phyloP scores from a whole-genome alignment of 2,113 vertebrate genomes.

The Bombycilla garrulus region DNA sequence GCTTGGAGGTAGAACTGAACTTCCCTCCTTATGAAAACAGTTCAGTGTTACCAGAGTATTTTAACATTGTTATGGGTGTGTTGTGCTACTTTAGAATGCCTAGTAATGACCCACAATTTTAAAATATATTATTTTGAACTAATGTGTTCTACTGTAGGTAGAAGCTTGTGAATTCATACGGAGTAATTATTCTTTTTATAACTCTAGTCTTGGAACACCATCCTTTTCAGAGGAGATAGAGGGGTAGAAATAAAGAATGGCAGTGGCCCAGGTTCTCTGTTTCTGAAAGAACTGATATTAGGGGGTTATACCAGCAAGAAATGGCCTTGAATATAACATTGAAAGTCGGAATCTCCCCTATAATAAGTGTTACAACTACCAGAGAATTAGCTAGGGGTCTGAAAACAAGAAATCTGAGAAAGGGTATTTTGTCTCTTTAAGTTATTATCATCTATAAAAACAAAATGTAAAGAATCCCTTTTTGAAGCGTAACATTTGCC shows the following conservation, averaged over 20 bases:
- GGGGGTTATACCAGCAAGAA: neutral
- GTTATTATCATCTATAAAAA: conserved; percentile 43
- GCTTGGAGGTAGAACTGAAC: neutral
- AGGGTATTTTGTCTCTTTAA: conserved; percentile 21
- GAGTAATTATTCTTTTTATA: neutral
- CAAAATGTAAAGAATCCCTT: conserved; percentile 34
- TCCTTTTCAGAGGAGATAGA: neutral
- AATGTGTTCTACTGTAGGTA: neutral
- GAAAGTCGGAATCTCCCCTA: neutral
- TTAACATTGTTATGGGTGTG: neutral
- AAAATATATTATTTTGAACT: neutral
- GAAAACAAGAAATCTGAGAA: conserved; percentile 10
- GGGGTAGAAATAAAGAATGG: neutral
- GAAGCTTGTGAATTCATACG: neutral
- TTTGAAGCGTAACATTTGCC: conserved; percentile 36
- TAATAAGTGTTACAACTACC: neutral
- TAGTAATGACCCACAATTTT: neutral
- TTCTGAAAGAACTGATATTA: neutral
- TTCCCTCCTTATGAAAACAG: neutral
- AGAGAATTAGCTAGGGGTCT: neutral
- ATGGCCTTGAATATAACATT: neutral
- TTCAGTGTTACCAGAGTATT: neutral
- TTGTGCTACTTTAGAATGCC: neutral
- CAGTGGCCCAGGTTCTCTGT: neutral
- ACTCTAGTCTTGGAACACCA: neutral